Evolutionary conservation across 1,140 invertebrate species (phyloP).

Genomic region (Rhopalosiphum maidis): DNA sequence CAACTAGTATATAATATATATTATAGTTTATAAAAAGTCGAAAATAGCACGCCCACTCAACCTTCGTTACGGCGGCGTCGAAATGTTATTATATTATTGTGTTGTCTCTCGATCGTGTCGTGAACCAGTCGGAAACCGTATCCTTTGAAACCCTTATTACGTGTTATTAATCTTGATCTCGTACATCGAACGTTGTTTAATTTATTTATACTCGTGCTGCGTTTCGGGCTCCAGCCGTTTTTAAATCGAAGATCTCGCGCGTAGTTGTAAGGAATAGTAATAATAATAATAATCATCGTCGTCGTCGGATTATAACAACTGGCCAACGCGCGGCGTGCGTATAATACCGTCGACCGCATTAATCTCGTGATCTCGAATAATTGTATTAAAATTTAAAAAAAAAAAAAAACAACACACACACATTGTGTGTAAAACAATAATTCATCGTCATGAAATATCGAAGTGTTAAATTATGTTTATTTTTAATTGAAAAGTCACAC

Average conservation of each 20-base stretch:
- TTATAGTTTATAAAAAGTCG: constrained; percentile 22
- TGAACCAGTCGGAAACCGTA: constrained; percentile 27
- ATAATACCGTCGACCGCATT: not conserved
- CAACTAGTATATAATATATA: not conserved
- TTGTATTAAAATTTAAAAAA: not conserved
- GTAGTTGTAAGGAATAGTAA: not conserved
- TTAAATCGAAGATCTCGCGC: not conserved
- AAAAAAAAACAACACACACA: not conserved
- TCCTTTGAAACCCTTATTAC: constrained; percentile 10
- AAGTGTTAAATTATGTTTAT: constrained; percentile 21
- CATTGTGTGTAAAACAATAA: constrained; percentile 7
- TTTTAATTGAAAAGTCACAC: constrained; percentile 37
- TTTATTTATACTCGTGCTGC: constrained; percentile 33
- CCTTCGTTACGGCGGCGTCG: constrained; percentile 2
- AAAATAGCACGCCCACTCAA: constrained; percentile 19
- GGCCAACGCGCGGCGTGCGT: not conserved
- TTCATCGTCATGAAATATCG: not conserved
- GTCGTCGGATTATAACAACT: not conserved
- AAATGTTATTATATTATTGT: not conserved
- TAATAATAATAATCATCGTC: not conserved
- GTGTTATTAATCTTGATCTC: constrained; percentile 18
- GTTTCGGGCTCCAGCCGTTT: not conserved
- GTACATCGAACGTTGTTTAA: constrained; percentile 20
- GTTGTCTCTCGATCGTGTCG: constrained; percentile 13
- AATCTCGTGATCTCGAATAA: constrained; percentile 31